Percentiles rank a stretch among this genome's conserved stretches.
Evolutionary conservation across 2,888 invertebrate genomes (phyloP).

Genomic region (Ephialtes manifestator): DNA sequence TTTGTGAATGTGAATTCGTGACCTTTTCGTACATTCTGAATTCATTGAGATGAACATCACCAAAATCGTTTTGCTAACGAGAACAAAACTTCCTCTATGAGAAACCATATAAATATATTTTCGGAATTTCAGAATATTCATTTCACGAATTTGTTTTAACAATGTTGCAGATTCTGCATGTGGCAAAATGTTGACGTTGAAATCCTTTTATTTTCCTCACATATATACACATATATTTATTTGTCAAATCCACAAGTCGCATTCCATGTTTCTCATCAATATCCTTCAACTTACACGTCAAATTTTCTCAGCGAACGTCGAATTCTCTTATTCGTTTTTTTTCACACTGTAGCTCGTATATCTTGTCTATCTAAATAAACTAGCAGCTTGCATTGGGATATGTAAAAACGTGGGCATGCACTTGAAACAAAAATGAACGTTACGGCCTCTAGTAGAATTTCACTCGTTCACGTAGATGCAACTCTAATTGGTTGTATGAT

Average conservation of each 20-base stretch:
- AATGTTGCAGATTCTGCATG: no score
- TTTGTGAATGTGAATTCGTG: no score
- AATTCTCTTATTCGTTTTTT: constrained; percentile 17
- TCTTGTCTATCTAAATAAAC: constrained; percentile 26
- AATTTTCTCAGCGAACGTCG: not conserved
- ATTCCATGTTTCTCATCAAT: not conserved
- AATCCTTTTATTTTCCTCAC: not conserved
- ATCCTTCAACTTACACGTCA: constrained; percentile 16
- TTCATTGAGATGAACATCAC: no score
- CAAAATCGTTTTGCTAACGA: no score
- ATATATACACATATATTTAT: not conserved
- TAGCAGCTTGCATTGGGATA: not conserved
- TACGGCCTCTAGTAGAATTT: constrained; percentile 46
- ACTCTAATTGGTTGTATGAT: constrained; percentile 26
- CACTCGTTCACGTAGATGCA: constrained; percentile 22
- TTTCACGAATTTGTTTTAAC: no score
- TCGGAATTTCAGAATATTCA: no score
- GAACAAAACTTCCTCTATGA: no score
- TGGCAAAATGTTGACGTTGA: no score
- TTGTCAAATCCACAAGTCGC: not conserved
- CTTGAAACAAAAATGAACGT: constrained; percentile 31
- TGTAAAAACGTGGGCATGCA: not conserved
- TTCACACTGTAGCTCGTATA: constrained; percentile 1
- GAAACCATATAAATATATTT: no score
- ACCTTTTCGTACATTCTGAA: no score